Conservation (phyloP, 2,113 vertebrate species). For the Tringa solitaria region DNA sequence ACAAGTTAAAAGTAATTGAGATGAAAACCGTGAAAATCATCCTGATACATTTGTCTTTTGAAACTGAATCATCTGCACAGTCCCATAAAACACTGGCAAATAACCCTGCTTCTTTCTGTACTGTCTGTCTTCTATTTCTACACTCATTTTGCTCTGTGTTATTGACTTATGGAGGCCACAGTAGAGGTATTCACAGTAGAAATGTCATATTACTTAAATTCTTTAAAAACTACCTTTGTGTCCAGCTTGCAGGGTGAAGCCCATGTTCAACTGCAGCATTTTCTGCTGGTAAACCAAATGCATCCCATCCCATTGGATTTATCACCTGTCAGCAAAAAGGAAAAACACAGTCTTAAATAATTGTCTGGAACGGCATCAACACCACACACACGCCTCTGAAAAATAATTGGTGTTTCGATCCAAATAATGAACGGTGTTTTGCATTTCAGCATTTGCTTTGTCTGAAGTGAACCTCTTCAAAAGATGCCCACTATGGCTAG, state of each 20-base stretch:
- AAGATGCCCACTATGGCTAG: background rate
- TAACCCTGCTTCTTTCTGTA: background rate
- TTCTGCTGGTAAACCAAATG: slow-evolving; percentile 95
- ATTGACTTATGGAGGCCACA: background rate
- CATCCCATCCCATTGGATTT: slow-evolving; percentile 98
- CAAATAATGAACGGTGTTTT: background rate
- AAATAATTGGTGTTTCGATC: background rate
- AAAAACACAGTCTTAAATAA: background rate
- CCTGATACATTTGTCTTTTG: background rate
- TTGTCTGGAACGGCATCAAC: background rate
- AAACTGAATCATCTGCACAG: background rate
- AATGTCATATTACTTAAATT: background rate
- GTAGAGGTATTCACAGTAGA: background rate
- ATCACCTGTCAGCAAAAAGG: slow-evolving; percentile 80
- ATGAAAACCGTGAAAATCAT: slow-evolving; percentile 19
- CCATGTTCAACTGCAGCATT: slow-evolving; percentile 92
- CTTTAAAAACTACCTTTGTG: slow-evolving; percentile 77
- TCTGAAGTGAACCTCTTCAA: background rate
- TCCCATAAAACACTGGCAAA: background rate
- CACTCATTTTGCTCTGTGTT: background rate
- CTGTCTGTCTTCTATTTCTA: background rate
- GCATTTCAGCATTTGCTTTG: background rate
- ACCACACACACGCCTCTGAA: background rate
- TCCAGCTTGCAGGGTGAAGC: slow-evolving; percentile 91
- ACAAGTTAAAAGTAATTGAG: background rate